phyloP scores from a whole-genome alignment of 2,797 vertebrate species.

The Sciurus carolinensis region DNA sequence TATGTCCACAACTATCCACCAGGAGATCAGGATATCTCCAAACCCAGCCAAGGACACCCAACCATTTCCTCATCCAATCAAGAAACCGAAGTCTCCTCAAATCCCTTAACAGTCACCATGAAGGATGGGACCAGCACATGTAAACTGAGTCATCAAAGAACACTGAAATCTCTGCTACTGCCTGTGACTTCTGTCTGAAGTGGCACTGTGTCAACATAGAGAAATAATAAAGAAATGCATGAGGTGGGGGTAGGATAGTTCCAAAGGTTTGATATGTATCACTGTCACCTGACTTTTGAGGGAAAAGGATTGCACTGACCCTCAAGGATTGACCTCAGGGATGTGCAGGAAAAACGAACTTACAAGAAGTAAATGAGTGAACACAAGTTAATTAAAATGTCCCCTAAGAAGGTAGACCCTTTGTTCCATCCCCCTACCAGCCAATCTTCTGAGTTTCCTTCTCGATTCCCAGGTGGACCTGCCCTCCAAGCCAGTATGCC shows the following conservation, averaged over 20 bases:
- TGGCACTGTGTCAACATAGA: not conserved
- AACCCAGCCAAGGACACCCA: not conserved
- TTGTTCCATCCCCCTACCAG: not conserved
- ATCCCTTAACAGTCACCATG: not conserved
- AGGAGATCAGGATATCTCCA: not conserved
- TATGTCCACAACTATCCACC: not conserved
- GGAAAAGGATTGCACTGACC: not conserved
- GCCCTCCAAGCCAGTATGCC: not conserved
- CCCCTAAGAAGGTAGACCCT: not conserved
- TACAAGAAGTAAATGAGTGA: not conserved
- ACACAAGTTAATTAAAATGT: not conserved
- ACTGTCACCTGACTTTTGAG: not conserved
- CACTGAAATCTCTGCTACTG: not conserved
- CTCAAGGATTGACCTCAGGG: not conserved
- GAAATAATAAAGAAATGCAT: not conserved
- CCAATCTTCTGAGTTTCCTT: not conserved
- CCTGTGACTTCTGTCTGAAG: not conserved
- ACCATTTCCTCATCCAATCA: not conserved
- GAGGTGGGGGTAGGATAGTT: no score
- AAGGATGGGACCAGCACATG: slow-evolving; percentile 27
- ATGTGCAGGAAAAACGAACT: not conserved
- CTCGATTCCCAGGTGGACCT: not conserved
- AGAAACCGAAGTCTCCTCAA: not conserved
- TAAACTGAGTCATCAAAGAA: slow-evolving; percentile 19
- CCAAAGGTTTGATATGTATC: not conserved